Conservation (phyloP, 2,113 vertebrate species). For the Carettochelys insculpta region DNA sequence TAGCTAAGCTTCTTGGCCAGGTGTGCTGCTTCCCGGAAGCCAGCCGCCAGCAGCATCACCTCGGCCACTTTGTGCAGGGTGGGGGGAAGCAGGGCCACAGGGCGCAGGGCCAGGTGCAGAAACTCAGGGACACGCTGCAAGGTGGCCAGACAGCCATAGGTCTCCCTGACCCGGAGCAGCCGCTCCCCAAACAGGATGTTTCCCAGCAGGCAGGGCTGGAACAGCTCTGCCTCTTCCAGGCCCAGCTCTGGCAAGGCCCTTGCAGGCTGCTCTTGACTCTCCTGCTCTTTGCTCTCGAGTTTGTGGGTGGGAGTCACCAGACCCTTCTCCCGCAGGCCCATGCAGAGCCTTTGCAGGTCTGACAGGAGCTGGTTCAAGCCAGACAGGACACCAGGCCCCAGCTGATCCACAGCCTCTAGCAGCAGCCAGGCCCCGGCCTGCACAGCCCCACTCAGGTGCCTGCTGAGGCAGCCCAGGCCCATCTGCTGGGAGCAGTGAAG, state of each 20-base stretch:
- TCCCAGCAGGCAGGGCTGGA: constrained; percentile 31
- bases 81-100: constrained; percentile 77
- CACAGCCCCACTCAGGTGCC: constrained; percentile 81
- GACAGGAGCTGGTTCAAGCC: constrained; percentile 78
- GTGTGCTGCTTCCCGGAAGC: constrained; percentile 76
- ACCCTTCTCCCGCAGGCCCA: constrained; percentile 17
- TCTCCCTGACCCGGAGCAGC: constrained; percentile 55
- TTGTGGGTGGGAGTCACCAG: not conserved
- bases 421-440: constrained; percentile 84
- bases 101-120: constrained; percentile 76
- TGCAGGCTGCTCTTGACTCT: not conserved
- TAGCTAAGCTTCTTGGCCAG: constrained; percentile 75
- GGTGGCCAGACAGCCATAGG: constrained; percentile 81
- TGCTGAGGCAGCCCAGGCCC: constrained; percentile 63
- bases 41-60: constrained; percentile 78
- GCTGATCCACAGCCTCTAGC: constrained; percentile 73
- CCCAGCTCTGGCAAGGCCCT: not conserved
- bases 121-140: constrained; percentile 71
- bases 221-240: not conserved
- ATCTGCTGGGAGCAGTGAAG: constrained; percentile 73
- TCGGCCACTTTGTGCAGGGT: constrained; percentile 77
- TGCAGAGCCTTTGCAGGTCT: constrained; percentile 74
- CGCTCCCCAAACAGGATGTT: constrained; percentile 73
- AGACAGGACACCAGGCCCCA: constrained; percentile 73
- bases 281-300: not conserved